Evolutionary conservation across 2,113 vertebrate genomes (phyloP).

Genomic region (Canis aureus): DNA sequence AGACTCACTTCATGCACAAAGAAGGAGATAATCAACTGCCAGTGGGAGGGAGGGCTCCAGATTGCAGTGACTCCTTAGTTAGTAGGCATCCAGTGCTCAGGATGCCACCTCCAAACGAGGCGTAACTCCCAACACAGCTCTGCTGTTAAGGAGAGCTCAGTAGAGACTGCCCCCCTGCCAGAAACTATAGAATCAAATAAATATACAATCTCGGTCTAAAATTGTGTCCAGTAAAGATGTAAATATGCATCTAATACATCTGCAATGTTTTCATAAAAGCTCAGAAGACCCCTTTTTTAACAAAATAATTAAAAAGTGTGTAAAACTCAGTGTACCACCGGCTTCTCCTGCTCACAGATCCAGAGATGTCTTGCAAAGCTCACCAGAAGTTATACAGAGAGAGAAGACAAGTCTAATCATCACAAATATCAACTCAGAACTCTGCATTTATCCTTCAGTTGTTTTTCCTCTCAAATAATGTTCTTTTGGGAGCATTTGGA

Average conservation of each 20-base stretch:
- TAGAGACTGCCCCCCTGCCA: accelerated
- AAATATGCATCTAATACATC: background rate
- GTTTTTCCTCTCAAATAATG: constrained; percentile 49
- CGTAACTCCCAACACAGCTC: background rate
- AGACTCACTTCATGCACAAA: background rate
- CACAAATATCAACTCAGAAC: constrained; percentile 11
- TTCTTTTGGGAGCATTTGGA: background rate
- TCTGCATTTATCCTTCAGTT: constrained; percentile 39
- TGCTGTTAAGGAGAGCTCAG: background rate
- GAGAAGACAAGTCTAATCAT: background rate
- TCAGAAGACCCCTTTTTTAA: background rate
- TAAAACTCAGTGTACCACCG: background rate
- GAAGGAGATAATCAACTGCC: background rate
- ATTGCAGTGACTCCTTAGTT: background rate
- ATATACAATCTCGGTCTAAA: background rate
- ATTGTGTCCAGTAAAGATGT: background rate
- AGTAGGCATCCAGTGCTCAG: background rate
- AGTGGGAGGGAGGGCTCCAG: background rate
- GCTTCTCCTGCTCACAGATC: background rate
- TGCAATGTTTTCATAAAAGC: background rate
- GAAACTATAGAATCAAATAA: background rate
- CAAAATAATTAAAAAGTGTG: background rate
- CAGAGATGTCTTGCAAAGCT: background rate
- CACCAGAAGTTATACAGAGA: background rate
- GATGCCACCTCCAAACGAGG: background rate